These are phyloP conservation scores for Thumatha senex DNA, from an alignment of 2,888 invertebrate species.

Conservation along the genomic window DNA sequence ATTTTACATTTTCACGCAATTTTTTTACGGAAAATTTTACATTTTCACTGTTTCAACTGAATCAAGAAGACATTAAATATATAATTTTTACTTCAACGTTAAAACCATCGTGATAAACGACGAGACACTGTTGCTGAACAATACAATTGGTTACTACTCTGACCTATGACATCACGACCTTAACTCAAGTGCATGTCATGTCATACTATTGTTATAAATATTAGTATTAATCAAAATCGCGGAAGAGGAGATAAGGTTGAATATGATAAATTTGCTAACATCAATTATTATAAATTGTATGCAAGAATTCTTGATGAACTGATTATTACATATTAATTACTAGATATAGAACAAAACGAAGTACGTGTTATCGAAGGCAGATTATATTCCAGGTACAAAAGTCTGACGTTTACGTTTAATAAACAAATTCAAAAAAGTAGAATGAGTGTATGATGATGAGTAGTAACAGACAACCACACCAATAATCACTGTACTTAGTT, in stretches of 20 bases:
- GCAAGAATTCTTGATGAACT: conserved; percentile 18
- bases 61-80: conserved; percentile 49
- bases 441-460: no score
- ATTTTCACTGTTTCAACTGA: no score
- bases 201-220: conserved; percentile 49
- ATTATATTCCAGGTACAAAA: no score
- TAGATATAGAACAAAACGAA: not conserved
- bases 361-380: no score
- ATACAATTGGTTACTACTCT: conserved; percentile 50
- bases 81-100: conserved; percentile 48
- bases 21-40: no score
- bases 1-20: no score
- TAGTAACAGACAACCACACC: no score
- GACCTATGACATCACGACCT: conserved; percentile 73
- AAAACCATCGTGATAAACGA: conserved; percentile 56
- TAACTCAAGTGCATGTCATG: conserved; percentile 55
- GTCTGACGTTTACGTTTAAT: no score
- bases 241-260: conserved; percentile 45
- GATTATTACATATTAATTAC: not conserved
- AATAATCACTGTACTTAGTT: no score
- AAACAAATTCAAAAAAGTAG: no score
- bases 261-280: conserved; percentile 32
- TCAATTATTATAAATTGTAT: conserved; percentile 23
- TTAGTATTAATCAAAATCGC: conserved; percentile 42
- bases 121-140: conserved; percentile 50